Evolutionary conservation across 2,888 invertebrate genomes (phyloP), one percentile per base, ranked within the genome.

Genomic region (Chrysolina americana): DNA sequence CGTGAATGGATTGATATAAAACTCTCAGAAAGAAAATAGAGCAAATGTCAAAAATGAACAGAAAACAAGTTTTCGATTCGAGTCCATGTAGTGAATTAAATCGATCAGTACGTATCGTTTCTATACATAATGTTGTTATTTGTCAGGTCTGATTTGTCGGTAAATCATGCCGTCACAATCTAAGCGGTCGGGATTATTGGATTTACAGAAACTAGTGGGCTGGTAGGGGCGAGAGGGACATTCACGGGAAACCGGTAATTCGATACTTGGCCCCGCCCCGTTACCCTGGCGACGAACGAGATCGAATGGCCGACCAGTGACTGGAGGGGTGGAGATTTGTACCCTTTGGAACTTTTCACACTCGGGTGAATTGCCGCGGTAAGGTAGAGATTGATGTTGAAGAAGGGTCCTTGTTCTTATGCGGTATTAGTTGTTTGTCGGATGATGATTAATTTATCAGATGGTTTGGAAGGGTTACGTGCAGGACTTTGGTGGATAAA

Each of bases 121-220:
- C 48, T 69, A 75, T 69, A 72, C 71, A 73, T 79, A 82, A 82
- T 78, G 78, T 85, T 84, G 84, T 85, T 85, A 87, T 85, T 86
- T 83, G 83, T 83, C 81, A 79, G 84, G 83, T 81, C 82, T 82
- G 84, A 86, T 86, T 87, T 84, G 85, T 85, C 85, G 81, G 83
- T 85, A 86, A 85, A 87, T 87, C 86, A 85, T 83, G 81, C 84
- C 83, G 84, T 86, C 85, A 85, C 86, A 86, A 86, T 85, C 86
- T 85, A 86, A 86, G 83, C 86, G 85, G 84, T 83, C 80, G 81
- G 81, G 85, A 85, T 87, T 87, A 87, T 86, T 86, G 87, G 87
- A 87, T 87, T 87, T 86, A 81, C 76, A 73, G 83, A 81, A 83
- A 77, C 78, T 69, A 65, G 36, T 65, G 74, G 71, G 70, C 56